Conservation (phyloP, 1,140 invertebrate species). For the Sinella curviseta region DNA sequence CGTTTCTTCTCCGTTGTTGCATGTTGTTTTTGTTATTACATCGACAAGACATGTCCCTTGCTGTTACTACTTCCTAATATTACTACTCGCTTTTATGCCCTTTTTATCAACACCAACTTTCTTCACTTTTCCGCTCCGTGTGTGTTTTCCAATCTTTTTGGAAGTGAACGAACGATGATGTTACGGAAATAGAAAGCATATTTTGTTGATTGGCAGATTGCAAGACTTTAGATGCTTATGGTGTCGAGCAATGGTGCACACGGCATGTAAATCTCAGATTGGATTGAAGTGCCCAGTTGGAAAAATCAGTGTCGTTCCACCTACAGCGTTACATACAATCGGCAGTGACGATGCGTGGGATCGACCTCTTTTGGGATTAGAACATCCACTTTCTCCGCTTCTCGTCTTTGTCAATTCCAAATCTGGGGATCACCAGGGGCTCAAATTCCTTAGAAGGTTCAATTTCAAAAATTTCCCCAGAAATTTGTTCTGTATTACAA, state of each 20-base stretch:
- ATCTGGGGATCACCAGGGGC: conserved; percentile 93
- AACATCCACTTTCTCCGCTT: conserved; percentile 78
- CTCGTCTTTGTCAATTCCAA: conserved; percentile 97
- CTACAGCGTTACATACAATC: conserved; percentile 86
- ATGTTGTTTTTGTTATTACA: too few relatives aligned
- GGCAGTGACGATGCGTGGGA: conserved; percentile 87
- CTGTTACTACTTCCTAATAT: too few relatives aligned
- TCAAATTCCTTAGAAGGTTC: conserved; percentile 93
- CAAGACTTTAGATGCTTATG: conserved; percentile 96
- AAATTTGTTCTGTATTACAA: too few relatives aligned
- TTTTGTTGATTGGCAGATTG: conserved; percentile 61
- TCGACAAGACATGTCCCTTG: too few relatives aligned
- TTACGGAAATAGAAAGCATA: neutral
- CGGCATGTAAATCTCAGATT: conserved; percentile 75
- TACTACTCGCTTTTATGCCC: too few relatives aligned
- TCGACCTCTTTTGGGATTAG: conserved; percentile 59
- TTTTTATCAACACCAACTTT: too few relatives aligned
- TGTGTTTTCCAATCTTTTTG: too few relatives aligned
- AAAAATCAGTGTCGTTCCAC: conserved; percentile 87
- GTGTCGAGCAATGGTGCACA: conserved; percentile 90
- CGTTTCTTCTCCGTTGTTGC: too few relatives aligned
- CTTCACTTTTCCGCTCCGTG: too few relatives aligned
- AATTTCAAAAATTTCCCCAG: too few relatives aligned
- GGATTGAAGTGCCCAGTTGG: conserved; percentile 77
- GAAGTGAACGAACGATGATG: too few relatives aligned